These are phyloP conservation scores for Hippocampus kuda DNA, from an alignment of 2,797 vertebrate species.

Conservation along the genomic window DNA sequence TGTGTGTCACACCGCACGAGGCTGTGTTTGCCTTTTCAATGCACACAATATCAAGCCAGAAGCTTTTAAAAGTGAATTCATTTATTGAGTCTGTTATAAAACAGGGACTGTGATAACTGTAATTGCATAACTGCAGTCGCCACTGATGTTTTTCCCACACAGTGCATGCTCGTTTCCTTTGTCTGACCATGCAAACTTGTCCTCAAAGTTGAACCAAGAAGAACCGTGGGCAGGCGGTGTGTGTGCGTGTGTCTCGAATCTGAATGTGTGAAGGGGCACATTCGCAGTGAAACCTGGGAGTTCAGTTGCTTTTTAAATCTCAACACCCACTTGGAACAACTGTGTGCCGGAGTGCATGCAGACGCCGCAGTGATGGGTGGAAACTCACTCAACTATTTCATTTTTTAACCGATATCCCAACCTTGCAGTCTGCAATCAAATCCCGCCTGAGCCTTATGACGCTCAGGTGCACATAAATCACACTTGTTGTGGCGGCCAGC, in stretches of 20 bases:
- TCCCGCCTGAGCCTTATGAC: constrained; percentile 41
- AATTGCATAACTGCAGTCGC: constrained; percentile 4
- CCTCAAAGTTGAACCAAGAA: constrained; percentile 3
- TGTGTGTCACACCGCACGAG: not conserved
- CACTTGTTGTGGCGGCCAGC: constrained; percentile 37
- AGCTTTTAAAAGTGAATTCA: not conserved
- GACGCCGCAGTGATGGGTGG: constrained; percentile 13
- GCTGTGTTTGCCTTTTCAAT: not conserved
- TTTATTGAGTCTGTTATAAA: not conserved
- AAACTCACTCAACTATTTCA: constrained; percentile 46
- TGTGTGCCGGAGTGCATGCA: not conserved
- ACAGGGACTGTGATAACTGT: constrained; percentile 1
- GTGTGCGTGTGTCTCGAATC: not conserved
- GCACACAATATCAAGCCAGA: not conserved
- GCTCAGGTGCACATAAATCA: constrained; percentile 40
- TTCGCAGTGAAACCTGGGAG: not conserved
- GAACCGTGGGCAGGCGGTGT: not conserved
- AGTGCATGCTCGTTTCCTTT: not conserved
- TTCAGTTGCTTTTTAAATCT: not conserved
- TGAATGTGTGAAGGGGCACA: not conserved
- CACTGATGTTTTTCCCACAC: not conserved
- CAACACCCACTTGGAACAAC: constrained; percentile 7
- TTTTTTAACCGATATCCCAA: constrained; percentile 36
- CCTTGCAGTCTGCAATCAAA: constrained; percentile 35
- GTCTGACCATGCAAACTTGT: not conserved